Conservation (phyloP, 2,113 vertebrate genomes). For the Xenopus laevis region DNA sequence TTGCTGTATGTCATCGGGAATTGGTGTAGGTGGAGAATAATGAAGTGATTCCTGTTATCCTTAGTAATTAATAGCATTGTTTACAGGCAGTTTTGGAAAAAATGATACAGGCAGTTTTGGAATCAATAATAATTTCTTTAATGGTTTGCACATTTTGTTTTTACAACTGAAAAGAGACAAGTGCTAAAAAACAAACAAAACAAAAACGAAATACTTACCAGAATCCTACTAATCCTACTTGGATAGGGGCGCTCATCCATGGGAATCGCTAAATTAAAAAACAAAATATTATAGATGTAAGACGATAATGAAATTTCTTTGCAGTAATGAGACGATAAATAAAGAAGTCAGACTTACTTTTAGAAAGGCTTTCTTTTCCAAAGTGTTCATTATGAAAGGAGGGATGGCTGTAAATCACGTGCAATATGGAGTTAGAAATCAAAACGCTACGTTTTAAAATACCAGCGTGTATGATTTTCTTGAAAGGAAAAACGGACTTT, state of each 20-base stretch:
- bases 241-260: constrained; percentile 98
- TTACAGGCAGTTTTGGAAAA: no score
- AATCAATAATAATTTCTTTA: no score
- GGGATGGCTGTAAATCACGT: constrained; percentile 78
- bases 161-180: no score
- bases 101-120: no score
- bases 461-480: neutral
- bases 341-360: constrained; percentile 69
- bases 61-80: no score
- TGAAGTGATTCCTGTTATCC: no score
- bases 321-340: neutral
- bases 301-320: neutral
- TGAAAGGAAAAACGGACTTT: neutral
- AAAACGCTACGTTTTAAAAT: no score
- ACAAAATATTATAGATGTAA: neutral
- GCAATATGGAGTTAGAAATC: neutral
- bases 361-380: constrained; percentile 95
- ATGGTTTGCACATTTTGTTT: no score
- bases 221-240: constrained; percentile 91
- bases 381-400: constrained; percentile 92
- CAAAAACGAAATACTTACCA: constrained; percentile 90
- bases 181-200: no score
- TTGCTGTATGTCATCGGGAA: no score
- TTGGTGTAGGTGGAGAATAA: no score
- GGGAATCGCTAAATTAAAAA: constrained; percentile 74